Conservation (phyloP, 2,113 vertebrate species). For the Oriolus oriolus region DNA sequence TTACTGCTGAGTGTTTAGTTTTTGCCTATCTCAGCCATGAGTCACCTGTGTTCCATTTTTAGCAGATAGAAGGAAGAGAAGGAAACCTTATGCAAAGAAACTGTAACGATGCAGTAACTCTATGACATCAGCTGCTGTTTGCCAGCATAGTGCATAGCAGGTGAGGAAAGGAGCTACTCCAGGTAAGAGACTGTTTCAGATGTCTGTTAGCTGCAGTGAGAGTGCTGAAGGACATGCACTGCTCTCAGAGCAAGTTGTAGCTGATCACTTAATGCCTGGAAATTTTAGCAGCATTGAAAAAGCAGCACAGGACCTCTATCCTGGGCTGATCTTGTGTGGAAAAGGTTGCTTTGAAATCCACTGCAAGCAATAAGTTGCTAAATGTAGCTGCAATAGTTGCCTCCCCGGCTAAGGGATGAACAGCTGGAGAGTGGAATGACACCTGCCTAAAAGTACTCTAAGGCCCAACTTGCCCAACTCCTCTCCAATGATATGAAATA, state of each 20-base stretch:
- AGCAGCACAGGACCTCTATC: neutral
- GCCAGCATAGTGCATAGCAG: neutral
- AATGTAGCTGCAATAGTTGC: neutral
- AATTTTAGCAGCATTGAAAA: neutral
- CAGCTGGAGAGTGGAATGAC: neutral
- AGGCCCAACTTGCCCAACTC: neutral
- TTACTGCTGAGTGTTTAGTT: neutral
- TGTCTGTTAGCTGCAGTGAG: neutral
- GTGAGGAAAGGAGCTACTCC: neutral
- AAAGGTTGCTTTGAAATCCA: neutral
- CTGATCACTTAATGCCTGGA: neutral
- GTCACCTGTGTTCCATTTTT: neutral
- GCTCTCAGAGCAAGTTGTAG: neutral
- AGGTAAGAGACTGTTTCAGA: neutral
- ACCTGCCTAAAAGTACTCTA: neutral
- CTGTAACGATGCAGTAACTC: neutral
- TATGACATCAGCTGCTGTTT: neutral
- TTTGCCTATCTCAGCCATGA: neutral
- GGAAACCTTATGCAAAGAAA: neutral
- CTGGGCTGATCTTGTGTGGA: neutral
- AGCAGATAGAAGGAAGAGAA: neutral
- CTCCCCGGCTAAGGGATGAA: neutral
- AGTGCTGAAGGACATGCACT: accelerated
- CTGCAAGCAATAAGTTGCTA: neutral
- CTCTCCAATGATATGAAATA: neutral